Evolutionary conservation across 2,888 invertebrate species (phyloP).

Genomic region (Mayetiola destructor): DNA sequence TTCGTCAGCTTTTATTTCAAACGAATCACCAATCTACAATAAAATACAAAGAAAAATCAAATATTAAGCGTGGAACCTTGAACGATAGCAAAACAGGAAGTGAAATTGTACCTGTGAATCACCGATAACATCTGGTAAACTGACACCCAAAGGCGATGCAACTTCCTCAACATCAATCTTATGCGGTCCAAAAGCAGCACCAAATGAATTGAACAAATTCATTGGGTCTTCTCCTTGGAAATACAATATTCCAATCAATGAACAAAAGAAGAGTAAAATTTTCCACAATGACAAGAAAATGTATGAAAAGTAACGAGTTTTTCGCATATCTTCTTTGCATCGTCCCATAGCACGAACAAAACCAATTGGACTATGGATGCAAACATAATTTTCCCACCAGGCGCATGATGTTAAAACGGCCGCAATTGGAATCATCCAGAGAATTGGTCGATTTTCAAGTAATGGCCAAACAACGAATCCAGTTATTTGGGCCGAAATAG

Average conservation of each 20-base stretch:
- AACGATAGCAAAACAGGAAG: not conserved
- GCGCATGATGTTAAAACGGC: slow-evolving; percentile 77
- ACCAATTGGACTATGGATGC: slow-evolving; percentile 64
- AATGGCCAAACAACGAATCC: slow-evolving; percentile 89
- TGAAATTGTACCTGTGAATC: slow-evolving; percentile 42
- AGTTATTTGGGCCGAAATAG: slow-evolving; percentile 77
- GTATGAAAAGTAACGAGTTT: slow-evolving; percentile 77
- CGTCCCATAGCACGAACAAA: slow-evolving; percentile 55
- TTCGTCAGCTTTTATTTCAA: slow-evolving; percentile 53
- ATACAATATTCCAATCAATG: slow-evolving; percentile 56
- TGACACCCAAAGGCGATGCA: slow-evolving; percentile 29
- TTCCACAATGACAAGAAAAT: slow-evolving; percentile 88
- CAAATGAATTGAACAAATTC: slow-evolving; percentile 61
- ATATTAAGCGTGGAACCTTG: slow-evolving; percentile 22
- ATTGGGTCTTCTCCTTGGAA: slow-evolving; percentile 61
- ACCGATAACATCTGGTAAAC: slow-evolving; percentile 57
- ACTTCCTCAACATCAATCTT: slow-evolving; percentile 61
- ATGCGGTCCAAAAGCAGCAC: slow-evolving; percentile 60
- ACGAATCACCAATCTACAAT: slow-evolving; percentile 45
- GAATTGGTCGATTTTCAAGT: slow-evolving; percentile 53
- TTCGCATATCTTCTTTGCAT: slow-evolving; percentile 62
- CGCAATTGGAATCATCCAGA: slow-evolving; percentile 78
- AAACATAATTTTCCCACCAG: slow-evolving; percentile 97
- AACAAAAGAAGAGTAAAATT: slow-evolving; percentile 60
- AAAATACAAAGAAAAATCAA: not conserved